These are phyloP conservation scores for Steatocranus sp. DNA, from an alignment of 2,797 vertebrate genomes.

Conservation along the genomic window DNA sequence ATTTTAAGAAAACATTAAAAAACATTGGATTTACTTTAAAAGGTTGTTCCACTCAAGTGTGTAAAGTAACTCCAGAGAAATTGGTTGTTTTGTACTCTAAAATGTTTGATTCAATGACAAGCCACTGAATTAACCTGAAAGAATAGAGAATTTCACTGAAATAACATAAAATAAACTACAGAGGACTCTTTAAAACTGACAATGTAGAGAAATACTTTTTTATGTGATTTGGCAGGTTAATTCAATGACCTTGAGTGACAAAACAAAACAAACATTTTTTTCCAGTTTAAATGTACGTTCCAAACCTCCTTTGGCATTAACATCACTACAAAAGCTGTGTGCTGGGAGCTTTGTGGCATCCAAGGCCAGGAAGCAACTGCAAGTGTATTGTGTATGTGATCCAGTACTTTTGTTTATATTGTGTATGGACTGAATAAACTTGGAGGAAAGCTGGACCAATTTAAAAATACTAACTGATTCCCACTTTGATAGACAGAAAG, in stretches of 20 bases:
- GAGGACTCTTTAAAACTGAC: not conserved
- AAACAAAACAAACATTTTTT: not conserved
- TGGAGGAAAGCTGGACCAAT: not conserved
- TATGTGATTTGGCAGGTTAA: not conserved
- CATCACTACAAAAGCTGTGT: not conserved
- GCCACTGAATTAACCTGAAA: not conserved
- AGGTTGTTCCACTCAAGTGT: not conserved
- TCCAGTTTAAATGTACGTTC: not conserved
- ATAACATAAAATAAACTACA: not conserved
- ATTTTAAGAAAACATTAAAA: not conserved
- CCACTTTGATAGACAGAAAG: not conserved
- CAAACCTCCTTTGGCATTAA: not conserved
- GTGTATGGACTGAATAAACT: not conserved
- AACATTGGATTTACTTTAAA: rapidly evolving
- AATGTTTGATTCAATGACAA: not conserved
- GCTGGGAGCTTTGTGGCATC: not conserved
- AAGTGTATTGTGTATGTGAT: not conserved
- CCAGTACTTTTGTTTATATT: not conserved
- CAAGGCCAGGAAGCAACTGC: not conserved
- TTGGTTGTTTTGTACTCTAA: not conserved
- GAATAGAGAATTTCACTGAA: not conserved
- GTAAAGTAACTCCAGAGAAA: not conserved
- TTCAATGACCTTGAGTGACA: not conserved
- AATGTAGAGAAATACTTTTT: not conserved
- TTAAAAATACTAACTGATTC: not conserved